Conservation (phyloP, 2,888 invertebrate species). For the Oscheius sp. region DNA sequence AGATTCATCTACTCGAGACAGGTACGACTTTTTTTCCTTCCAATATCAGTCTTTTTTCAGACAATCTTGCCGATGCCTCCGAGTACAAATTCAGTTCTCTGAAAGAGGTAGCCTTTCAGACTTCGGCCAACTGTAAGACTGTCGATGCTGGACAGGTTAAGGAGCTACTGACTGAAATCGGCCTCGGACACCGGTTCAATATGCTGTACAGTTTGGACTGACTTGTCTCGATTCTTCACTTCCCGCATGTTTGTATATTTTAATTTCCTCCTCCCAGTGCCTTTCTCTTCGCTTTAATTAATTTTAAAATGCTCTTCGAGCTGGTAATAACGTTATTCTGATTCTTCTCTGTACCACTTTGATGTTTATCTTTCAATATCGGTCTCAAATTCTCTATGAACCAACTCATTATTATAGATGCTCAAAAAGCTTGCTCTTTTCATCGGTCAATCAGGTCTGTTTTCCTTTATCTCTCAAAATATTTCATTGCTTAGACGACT, state of each 20-base stretch:
- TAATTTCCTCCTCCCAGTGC: background rate
- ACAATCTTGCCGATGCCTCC: background rate
- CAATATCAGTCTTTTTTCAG: constrained; percentile 10
- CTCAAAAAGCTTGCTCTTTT: background rate
- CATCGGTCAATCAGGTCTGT: constrained; percentile 2
- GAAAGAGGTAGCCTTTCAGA: background rate
- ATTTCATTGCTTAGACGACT: background rate
- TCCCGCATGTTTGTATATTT: background rate
- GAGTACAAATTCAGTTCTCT: constrained; percentile 14
- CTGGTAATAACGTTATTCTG: background rate
- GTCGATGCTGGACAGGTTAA: constrained; percentile 19
- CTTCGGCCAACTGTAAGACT: constrained; percentile 5
- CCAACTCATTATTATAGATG: background rate
- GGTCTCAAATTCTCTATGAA: background rate
- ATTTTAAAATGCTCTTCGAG: background rate
- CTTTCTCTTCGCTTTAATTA: background rate
- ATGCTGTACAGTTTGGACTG: constrained; percentile 14
- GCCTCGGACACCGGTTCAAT: constrained; percentile 16
- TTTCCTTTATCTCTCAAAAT: background rate
- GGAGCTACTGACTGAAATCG: background rate
- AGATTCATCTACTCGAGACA: constrained; percentile 6
- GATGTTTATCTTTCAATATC: background rate
- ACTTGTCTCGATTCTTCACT: background rate
- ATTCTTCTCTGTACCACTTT: background rate
- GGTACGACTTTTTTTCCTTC: constrained; percentile 2